Conservation (phyloP, 2,113 vertebrate species). For the Coturnix japonica region DNA sequence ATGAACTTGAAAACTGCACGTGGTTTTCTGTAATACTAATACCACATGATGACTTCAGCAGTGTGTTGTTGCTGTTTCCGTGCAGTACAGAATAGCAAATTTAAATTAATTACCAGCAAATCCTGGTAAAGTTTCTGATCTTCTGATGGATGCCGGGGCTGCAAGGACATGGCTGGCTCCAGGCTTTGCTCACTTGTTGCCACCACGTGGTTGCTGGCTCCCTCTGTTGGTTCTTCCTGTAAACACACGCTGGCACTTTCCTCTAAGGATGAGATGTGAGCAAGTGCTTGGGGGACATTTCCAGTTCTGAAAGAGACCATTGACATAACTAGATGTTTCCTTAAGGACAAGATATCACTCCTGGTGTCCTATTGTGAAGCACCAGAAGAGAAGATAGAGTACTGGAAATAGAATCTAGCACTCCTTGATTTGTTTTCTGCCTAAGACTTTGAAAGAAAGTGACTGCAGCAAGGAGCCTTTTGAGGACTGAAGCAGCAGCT, state of each 20-base stretch:
- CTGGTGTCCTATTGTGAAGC: fast-evolving
- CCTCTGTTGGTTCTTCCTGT: slow-evolving; percentile 67
- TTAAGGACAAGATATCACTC: neutral
- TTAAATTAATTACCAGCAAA: slow-evolving; percentile 78
- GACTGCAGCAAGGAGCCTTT: neutral
- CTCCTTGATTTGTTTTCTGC: neutral
- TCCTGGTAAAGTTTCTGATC: slow-evolving; percentile 84
- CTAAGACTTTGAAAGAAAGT: neutral
- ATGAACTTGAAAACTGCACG: fast-evolving
- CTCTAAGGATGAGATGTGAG: slow-evolving; percentile 54
- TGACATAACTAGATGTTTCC: neutral
- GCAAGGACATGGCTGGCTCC: neutral
- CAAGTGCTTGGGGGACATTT: slow-evolving; percentile 31
- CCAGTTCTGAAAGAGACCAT: slow-evolving; percentile 42
- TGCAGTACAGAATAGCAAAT: neutral
- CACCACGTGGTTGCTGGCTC: slow-evolving; percentile 48
- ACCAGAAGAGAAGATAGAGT: fast-evolving
- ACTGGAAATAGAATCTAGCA: fast-evolving
- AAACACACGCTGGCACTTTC: slow-evolving; percentile 75
- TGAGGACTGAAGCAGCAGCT: neutral
- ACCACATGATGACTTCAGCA: neutral
- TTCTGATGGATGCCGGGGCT: slow-evolving; percentile 35
- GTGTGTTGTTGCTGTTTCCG: neutral
- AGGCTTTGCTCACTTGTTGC: neutral
- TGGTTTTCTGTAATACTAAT: neutral